Base-by-base conservation (phyloP, 2,797 vertebrate species). In the Apogon hyalosoma region DNA sequence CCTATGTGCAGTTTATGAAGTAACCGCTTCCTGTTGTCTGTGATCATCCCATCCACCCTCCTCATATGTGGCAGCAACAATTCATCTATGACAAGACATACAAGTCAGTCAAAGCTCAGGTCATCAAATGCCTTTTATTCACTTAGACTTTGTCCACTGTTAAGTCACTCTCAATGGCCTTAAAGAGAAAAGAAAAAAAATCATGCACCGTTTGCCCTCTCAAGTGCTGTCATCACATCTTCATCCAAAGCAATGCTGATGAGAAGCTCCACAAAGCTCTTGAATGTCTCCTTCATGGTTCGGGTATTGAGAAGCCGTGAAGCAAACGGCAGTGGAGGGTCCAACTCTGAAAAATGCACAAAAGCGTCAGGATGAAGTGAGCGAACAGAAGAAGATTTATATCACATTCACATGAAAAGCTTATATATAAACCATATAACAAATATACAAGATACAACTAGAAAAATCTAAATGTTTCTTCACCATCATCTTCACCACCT, bases 201-300 rank as follows among this genome's bases (percentile, higher is more conserved):
- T 24, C 11, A 24, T 88, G 88, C 92, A 98, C 98, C 98, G 41
- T 96, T 98, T 72, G 95, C 95, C 86, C 92, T 96, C 92, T 99
- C 98, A 66, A 98, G 92, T 15, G 95, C 93, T n/a, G 93, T 92
- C 93, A 99, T 94, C 57, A 96, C 93, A 67, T 98, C 96, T 63
- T 96, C 94, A 18, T 99, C 96, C 86, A 99, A 88, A 68, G 95
- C 95, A 69, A 97, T 86, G 75, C 96, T 95, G 87, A 98, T 94
- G 39, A 99, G 96, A 75, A 99, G 89, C 80, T 99, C 98, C 91
- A 99, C 94, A 55, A 97, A 99, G 93, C 96, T 97, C 90, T 91
- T 98, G 82, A 98, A 99, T 3, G 97, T 98, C 73, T 99, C 98
- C 84, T 98, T 99, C 97, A 97, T 99, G 61, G 96, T 97, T 88